phyloP scores from a whole-genome alignment of 2,113 vertebrate genomes.

The Brachypodius melanocephalos region DNA sequence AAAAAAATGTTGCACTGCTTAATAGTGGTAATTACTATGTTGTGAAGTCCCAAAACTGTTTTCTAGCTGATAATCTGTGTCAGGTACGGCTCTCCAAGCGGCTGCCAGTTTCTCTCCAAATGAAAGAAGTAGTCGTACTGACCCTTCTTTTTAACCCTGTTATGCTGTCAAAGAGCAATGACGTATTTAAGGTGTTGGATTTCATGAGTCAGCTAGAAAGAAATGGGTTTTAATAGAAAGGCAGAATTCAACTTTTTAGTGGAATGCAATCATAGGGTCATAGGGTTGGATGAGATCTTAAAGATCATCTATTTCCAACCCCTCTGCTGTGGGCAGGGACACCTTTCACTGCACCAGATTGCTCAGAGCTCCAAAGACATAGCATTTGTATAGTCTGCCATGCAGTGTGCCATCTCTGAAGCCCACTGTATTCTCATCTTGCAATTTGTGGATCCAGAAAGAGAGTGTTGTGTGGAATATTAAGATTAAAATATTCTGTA shows the following conservation, averaged over 20 bases:
- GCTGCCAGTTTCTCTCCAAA: neutral
- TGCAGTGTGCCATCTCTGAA: neutral
- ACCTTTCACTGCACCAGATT: neutral
- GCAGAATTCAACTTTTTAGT: neutral
- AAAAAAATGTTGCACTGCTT: neutral
- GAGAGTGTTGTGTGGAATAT: neutral
- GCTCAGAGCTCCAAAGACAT: neutral
- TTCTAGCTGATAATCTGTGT: accelerated
- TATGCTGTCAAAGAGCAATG: neutral
- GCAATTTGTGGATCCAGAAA: neutral
- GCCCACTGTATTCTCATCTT: neutral
- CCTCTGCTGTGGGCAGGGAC: neutral
- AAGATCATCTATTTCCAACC: neutral
- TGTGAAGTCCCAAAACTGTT: neutral
- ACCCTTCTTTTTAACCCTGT: neutral
- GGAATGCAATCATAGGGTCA: neutral
- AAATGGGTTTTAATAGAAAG: neutral
- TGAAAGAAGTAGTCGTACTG: neutral
- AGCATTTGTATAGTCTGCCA: neutral
- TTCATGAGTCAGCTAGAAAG: neutral
- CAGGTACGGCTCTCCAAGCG: neutral
- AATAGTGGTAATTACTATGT: neutral
- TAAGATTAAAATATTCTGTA: neutral
- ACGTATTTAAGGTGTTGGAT: neutral
- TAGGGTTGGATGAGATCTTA: neutral